Base-by-base conservation (phyloP, 2,888 invertebrate species). In the Drosophila robusta region DNA sequence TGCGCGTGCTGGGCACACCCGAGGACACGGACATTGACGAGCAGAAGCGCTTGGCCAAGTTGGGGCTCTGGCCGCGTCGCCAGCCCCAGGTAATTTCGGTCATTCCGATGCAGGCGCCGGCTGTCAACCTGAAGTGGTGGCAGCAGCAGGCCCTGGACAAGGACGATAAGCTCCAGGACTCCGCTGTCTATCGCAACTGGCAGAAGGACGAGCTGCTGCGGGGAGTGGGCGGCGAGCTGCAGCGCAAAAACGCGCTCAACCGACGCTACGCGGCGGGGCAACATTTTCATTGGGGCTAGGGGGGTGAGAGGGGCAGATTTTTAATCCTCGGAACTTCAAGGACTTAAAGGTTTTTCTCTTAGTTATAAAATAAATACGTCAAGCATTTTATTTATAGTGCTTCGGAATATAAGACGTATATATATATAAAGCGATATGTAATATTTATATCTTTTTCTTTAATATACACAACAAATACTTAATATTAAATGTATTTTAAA, bases 21-120 rank as follows among this genome's bases (percentile, higher is more conserved):
- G 87, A 86, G 50, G 70, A 82, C 24, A 75, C 75, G n/a, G 90
- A 91, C 32, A 79, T 90, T 12, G 90, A 89, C 32, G 88, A 90
- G 18, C 90, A 89, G 55, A 89, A 90, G 42, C 72, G 75, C 3
- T 32, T 89, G 54, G 84, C 84, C 55, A 85, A 78, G 41, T 42
- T 85, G 63, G 84, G 87, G 2, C 41, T 73, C 5, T 76, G 78
- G 84, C 87, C 89, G 9, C 61, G 57, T 2, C 74, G 83, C 4
- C 68, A 70, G 14, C 75, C 72, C 0, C 74, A 75, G 18, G 70
- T 87, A 14, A 84, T 90, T 22, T 78, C 85, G 1, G 85, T 88
- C 0, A 75, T 89, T 24, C 78, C 89, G 4, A 58, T 70, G 8
- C 77, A 75, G 51, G 46, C 60, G 26, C 67, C 64, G 5, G 62